Base-by-base conservation (phyloP, 53 echinoderm and acorn worm genomes). In the Holothuria leucospilota region DNA sequence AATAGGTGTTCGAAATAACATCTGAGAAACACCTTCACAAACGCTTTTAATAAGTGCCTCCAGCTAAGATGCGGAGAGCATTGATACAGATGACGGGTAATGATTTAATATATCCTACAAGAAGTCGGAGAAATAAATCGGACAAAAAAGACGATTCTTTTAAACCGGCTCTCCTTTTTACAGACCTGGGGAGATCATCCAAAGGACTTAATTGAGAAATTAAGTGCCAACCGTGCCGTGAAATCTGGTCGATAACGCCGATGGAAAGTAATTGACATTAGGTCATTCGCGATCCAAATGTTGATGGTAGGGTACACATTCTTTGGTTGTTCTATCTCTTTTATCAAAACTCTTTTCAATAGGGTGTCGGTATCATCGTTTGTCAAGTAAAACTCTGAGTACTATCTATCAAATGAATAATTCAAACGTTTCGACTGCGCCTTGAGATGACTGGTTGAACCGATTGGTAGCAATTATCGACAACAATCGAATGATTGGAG, bases 51-150 rank as follows among this genome's bases (percentile, higher is more conserved):
- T 75, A 75, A 75, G 56, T 56, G 56, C 56, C 56, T 56, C 56
- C 56, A 56, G 56, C 56, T 56, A 56, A 56, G 56, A 56, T 16
- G 56, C 18, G 18, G 56, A 56, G 56, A 51, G 52, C 75, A 75
- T 75, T 52, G 75, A 75, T 75, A 75, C 51, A 75, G 75, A 70
- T 40, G 71, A 71, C 41, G 21, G 71, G 49, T 75, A 75, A 49
- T 68, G 68, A 68, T 68, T 68, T 68, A 30, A 74, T 40, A 74
- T 49, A 74, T 42, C 71, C 41, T 40, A 40, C 30, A 71, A 15
- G 39, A 71, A 71, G 40, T 46, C 72, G 72, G 52, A 52, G 51
- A 46, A 52, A 49, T 49, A 75, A 51, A 49, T 72, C 42, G 72
- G 70, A 70, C 56, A 56, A 56, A 56, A 56, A 16, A 56, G 56